Conservation (phyloP, 2,797 vertebrate genomes). For the Meriones psammophilus region DNA sequence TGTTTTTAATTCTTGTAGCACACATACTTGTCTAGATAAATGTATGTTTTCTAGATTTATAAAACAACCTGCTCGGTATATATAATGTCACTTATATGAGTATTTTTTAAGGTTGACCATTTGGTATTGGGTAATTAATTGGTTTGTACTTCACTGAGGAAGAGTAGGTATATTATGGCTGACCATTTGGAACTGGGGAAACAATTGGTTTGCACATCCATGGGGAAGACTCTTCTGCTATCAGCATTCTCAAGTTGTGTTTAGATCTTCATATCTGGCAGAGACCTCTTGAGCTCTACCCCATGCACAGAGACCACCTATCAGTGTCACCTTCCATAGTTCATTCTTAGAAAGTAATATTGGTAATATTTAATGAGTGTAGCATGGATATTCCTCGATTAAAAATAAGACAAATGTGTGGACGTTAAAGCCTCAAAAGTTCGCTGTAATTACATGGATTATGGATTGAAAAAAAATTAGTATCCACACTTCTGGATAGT, state of each 20-base stretch:
- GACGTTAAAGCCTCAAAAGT: neutral
- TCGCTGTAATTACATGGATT: neutral
- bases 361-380: neutral
- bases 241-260: neutral
- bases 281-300: neutral
- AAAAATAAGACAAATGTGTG: neutral
- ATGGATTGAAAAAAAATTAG: neutral
- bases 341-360: neutral
- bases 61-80: neutral
- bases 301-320: neutral
- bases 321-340: neutral
- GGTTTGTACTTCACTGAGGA: neutral
- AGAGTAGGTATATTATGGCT: neutral
- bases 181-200: neutral
- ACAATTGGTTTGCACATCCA: neutral
- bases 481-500: neutral
- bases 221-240: neutral
- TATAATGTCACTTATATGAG: neutral
- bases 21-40: no score
- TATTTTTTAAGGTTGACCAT: neutral
- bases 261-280: neutral
- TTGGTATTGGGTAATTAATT: neutral
- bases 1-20: neutral
- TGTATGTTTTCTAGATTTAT: neutral
- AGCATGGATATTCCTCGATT: neutral